These are phyloP conservation scores for Drosophila azteca DNA, from an alignment of 1,140 invertebrate genomes.

Conservation along the genomic window DNA sequence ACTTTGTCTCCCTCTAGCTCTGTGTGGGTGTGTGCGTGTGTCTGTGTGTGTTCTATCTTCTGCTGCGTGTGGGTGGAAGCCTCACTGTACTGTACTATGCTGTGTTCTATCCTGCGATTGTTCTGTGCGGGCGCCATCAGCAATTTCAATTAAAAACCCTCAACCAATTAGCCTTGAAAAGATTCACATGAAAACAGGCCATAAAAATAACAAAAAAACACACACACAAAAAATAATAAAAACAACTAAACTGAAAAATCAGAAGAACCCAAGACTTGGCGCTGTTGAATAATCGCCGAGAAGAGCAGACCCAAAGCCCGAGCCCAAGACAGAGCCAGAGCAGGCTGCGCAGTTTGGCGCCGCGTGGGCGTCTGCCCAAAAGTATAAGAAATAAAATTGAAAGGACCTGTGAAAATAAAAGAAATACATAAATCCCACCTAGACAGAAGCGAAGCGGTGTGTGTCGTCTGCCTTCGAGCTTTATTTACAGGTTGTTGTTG, in stretches of 20 bases:
- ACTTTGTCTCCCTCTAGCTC: neutral
- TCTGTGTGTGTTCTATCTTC: slow-evolving; percentile 2
- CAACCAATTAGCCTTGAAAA: neutral
- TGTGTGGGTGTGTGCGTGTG: slow-evolving; percentile 23
- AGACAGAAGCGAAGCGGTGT: slow-evolving; percentile 33
- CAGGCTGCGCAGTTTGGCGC: slow-evolving; percentile 72
- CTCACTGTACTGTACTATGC: neutral
- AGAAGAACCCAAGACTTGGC: slow-evolving; percentile 2
- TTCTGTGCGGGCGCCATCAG: slow-evolving; percentile 36
- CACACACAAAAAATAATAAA: neutral
- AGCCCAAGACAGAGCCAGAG: slow-evolving; percentile 5
- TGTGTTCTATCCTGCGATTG: slow-evolving; percentile 3
- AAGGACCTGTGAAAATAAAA: slow-evolving; percentile 14
- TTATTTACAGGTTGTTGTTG: slow-evolving; percentile 71
- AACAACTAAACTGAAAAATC: too few species aligned
- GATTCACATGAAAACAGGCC: neutral
- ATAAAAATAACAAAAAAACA: neutral
- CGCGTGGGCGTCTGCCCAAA: slow-evolving; percentile 73
- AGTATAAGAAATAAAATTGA: slow-evolving; percentile 37
- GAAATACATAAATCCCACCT: slow-evolving; percentile 52
- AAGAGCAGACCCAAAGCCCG: too few species aligned
- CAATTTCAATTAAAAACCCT: slow-evolving; percentile 2
- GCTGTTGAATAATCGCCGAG: slow-evolving; percentile 62
- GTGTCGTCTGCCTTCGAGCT: slow-evolving; percentile 45
- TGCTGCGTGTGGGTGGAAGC: slow-evolving; percentile 22